Percentiles rank a stretch among this genome's conserved stretches.
phyloP scores from a whole-genome alignment of 2,888 invertebrate species.

The Diachrysia chrysitis region DNA sequence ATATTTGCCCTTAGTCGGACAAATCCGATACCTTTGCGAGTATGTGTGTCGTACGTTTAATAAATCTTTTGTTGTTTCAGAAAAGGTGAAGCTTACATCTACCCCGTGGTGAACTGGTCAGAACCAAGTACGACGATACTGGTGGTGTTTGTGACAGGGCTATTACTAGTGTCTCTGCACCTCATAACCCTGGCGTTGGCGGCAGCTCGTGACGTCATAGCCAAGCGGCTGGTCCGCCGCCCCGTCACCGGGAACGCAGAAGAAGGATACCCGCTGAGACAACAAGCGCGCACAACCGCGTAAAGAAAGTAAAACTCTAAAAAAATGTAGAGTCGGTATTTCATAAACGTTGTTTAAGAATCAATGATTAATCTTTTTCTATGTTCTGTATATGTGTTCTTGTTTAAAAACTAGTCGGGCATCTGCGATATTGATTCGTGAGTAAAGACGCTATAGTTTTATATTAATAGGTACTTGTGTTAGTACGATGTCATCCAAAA shows the following conservation, averaged over 20 bases:
- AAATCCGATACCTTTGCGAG: too few species aligned
- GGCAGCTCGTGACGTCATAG: slow-evolving; percentile 79
- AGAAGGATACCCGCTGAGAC: slow-evolving; percentile 72
- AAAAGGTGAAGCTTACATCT: slow-evolving; percentile 91
- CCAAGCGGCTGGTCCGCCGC: slow-evolving; percentile 64
- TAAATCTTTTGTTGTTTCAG: slow-evolving; percentile 75
- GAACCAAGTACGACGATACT: slow-evolving; percentile 89
- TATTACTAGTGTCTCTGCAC: slow-evolving; percentile 90
- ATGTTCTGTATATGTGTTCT: too few species aligned
- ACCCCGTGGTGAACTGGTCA: slow-evolving; percentile 94
- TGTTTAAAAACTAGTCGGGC: too few species aligned
- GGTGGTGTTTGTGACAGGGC: slow-evolving; percentile 90
- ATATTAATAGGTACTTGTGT: too few species aligned
- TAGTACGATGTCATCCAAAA: background rate
- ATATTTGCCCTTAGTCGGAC: too few species aligned
- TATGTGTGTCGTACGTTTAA: background rate
- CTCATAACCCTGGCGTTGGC: slow-evolving; percentile 88
- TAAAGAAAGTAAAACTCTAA: slow-evolving; percentile 11
- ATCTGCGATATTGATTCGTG: too few species aligned
- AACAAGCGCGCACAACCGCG: slow-evolving; percentile 45
- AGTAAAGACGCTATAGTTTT: too few species aligned
- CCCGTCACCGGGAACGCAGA: slow-evolving; percentile 61
- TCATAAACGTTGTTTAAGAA: background rate
- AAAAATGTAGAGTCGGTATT: background rate
- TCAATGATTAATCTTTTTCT: background rate